Percentiles rank a stretch among this genome's conserved stretches.
These are phyloP conservation scores for Pseudotriccus pelzelni DNA, from an alignment of 2,797 vertebrate species.

Conservation along the genomic window DNA sequence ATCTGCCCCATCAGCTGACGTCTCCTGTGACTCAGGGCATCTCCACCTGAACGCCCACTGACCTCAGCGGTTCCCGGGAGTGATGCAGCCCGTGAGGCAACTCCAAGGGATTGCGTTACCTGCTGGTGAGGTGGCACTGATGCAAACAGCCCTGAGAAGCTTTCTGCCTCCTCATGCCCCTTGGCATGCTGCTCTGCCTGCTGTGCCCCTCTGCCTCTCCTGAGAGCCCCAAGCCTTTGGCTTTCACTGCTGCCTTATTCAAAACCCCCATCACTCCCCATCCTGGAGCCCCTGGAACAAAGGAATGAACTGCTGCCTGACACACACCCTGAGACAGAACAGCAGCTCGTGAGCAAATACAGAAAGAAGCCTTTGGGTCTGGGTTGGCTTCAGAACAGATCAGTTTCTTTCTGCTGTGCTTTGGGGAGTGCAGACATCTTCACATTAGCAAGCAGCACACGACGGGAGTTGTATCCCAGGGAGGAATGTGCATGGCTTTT, in stretches of 20 bases:
- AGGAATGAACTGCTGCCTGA: neutral
- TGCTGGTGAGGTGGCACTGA: constrained; percentile 29
- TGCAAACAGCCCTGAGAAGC: neutral
- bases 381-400: neutral
- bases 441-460: neutral
- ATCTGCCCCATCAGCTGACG: constrained; percentile 21
- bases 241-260: neutral
- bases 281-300: neutral
- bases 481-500: neutral
- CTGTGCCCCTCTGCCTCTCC: neutral
- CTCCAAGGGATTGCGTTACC: neutral
- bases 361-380: neutral
- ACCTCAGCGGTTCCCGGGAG: constrained; percentile 36
- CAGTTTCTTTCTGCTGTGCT: constrained; percentile 4
- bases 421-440: neutral
- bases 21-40: constrained; percentile 52
- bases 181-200: neutral
- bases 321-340: neutral
- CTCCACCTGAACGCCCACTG: constrained; percentile 55
- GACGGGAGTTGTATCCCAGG: rapidly evolving
- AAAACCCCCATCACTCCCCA: neutral
- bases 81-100: constrained; percentile 48
- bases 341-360: constrained; percentile 6
- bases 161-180: neutral
- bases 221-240: neutral